These are phyloP conservation scores for Apteryx mantelli DNA, from an alignment of 2,113 vertebrate genomes.

Conservation along the genomic window DNA sequence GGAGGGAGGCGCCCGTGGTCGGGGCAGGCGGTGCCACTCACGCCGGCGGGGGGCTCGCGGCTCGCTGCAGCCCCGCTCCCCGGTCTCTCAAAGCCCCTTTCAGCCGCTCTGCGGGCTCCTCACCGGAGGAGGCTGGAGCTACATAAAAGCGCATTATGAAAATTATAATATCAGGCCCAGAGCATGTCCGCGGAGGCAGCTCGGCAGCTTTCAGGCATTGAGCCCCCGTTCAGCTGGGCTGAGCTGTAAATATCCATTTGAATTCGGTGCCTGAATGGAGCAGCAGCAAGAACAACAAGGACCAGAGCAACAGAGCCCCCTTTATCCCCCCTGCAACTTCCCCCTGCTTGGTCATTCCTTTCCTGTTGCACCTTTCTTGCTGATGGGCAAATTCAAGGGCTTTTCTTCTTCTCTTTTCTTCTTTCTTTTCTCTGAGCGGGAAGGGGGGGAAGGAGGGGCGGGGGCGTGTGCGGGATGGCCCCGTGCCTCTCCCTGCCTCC, in stretches of 20 bases:
- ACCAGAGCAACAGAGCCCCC: conserved; percentile 75
- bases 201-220: conserved; percentile 80
- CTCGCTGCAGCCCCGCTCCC: conserved; percentile 71
- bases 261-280: conserved; percentile 79
- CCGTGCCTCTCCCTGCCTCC: neutral
- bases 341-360: conserved; percentile 73
- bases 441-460: neutral
- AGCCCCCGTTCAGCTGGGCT: conserved; percentile 77
- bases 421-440: neutral
- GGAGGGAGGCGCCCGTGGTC: conserved; percentile 47
- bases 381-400: conserved; percentile 29
- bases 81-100: conserved; percentile 82
- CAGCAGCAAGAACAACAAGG: conserved; percentile 53
- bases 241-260: conserved; percentile 80
- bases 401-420: neutral
- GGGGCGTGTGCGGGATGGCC: neutral
- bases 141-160: conserved; percentile 88
- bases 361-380: conserved; percentile 71
- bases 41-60: conserved; percentile 76
- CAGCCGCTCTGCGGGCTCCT: conserved; percentile 83
- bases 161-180: conserved; percentile 84
- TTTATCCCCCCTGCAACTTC: conserved; percentile 73
- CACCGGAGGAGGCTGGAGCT: conserved; percentile 81
- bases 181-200: conserved; percentile 80
- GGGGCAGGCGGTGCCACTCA: conserved; percentile 81